Conservation (phyloP, 1,140 invertebrate genomes). For the Leguminivora glycinivorella region DNA sequence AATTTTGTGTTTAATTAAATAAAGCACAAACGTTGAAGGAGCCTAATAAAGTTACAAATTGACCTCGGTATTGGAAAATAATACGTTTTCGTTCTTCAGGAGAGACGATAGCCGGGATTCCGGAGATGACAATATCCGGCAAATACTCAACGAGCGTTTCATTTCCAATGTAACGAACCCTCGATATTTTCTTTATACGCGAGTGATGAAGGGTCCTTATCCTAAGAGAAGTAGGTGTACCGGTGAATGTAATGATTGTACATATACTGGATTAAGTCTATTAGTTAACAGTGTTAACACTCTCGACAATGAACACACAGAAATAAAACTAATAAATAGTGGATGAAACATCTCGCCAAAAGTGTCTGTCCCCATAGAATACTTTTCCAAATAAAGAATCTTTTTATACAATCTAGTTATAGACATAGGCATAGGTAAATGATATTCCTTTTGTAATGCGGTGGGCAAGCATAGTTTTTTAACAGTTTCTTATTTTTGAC, state of each 20-base stretch:
- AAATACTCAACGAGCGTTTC: background rate
- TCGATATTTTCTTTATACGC: background rate
- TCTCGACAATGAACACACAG: too few species aligned
- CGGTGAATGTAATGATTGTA: background rate
- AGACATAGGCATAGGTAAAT: too few species aligned
- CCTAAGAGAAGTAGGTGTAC: background rate
- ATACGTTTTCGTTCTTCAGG: background rate
- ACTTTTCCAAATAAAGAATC: too few species aligned
- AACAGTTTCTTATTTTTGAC: too few species aligned
- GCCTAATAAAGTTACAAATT: background rate
- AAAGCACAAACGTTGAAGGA: background rate
- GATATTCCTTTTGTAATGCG: too few species aligned
- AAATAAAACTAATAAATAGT: too few species aligned
- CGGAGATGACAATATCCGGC: constrained; percentile 24
- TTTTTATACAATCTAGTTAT: too few species aligned
- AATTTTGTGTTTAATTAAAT: too few species aligned
- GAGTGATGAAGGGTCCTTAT: background rate
- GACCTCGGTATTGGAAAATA: background rate
- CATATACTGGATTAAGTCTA: background rate
- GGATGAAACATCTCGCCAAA: too few species aligned
- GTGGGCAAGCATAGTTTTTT: too few species aligned
- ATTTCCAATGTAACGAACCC: constrained; percentile 1
- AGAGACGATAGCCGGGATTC: background rate
- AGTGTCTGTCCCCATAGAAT: too few species aligned
- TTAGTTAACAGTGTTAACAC: too few species aligned